Base-by-base conservation (phyloP, 2,888 invertebrate genomes). In the Chalcosyrphus nemorum region DNA sequence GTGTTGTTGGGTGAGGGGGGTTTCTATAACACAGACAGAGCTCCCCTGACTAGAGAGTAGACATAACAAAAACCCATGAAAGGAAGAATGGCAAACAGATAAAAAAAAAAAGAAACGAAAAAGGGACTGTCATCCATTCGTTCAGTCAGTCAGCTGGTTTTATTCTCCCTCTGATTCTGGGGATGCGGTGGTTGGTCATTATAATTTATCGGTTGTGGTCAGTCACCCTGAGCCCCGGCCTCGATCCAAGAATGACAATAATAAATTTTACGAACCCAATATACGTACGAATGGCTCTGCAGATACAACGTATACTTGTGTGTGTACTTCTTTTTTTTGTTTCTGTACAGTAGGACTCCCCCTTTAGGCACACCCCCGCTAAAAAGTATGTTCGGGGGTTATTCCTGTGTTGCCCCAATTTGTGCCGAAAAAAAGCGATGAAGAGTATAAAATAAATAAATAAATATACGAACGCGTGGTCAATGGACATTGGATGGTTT, bases 171-270 rank as follows among this genome's bases (percentile, higher is more conserved):
- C 19, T 45, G 59, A 54, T 54, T 54, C 52, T 57, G 54, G 81
- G 81, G 76, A 76, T 76, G 80, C 38, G 50, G 59, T 59, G 82
- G 71, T 78, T 71, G 84, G 74, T 80, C 80, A 75, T 82, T 71
- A 82, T 84, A 84, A 84, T 84, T 84, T 80, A 84, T 84, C 63
- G 80, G 45, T 80, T 80, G 84, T 84, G 84, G 84, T 84, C 84
- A 84, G 84, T 84, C 84, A 84, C 84, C 84, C 80, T 84, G 75
- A 70, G 74, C 24, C 54, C 68, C 84, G 80, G 80, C 80, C 75
- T 80, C 84, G 80, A 68, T 84, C 68, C 63, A 74, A 80, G 80
- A 80, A 84, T 84, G 84, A 84, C 84, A 84, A 84, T 68, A 74
- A 84, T 84, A 84, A 80, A 84, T 80, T 84, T 75, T 75, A 84